phyloP scores from a whole-genome alignment of 1,140 invertebrate genomes.

The Daktulosphaira vitifoliae region DNA sequence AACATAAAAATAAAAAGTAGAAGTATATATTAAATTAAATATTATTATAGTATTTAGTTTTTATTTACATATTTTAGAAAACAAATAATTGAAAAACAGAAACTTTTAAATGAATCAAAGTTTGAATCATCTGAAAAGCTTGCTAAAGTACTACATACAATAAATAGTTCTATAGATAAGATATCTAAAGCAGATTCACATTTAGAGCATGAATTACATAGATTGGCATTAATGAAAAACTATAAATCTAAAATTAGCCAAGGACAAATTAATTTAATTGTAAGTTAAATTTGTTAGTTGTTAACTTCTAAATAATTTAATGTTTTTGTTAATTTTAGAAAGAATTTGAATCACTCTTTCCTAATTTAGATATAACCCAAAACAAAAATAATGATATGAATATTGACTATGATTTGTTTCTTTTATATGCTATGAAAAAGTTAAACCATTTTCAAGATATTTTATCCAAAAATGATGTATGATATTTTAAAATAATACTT shows the following conservation, averaged over 20 bases:
- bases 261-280: neutral
- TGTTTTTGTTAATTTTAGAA: neutral
- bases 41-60: no score
- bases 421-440: constrained; percentile 15
- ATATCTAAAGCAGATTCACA: neutral
- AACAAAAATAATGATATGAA: constrained; percentile 1
- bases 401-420: constrained; percentile 18
- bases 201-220: constrained; percentile 15
- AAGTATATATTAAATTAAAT: no score
- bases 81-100: constrained; percentile 9
- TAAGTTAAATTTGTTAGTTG: neutral
- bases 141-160: neutral
- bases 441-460: constrained; percentile 13
- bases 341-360: constrained; percentile 22
- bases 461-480: constrained; percentile 8
- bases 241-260: neutral
- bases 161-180: neutral
- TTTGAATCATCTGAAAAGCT: constrained; percentile 7
- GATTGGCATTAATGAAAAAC: neutral
- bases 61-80: constrained; percentile 11
- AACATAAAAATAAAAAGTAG: no score
- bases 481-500: neutral
- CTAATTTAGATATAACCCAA: constrained; percentile 20
- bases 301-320: neutral
- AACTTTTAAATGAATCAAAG: neutral